Conservation (phyloP, 2,113 vertebrate genomes). For the Bungarus multicinctus region DNA sequence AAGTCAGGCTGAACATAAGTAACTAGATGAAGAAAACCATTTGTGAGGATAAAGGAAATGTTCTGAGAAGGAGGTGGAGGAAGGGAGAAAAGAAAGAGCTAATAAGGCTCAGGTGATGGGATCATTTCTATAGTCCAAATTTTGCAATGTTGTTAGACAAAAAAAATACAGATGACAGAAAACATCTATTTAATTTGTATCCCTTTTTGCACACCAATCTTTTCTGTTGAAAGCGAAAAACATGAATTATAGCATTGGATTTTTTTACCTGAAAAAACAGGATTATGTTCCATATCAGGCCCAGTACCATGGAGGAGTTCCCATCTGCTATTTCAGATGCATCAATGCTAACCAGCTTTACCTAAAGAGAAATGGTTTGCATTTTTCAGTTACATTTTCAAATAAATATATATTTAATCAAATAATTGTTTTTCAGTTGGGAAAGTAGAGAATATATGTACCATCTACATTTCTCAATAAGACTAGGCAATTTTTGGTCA, state of each 20-base stretch:
- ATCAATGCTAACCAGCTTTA: conserved; percentile 94
- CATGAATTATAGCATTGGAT: conserved; percentile 22
- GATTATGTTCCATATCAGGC: conserved; percentile 98
- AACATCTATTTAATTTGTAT: conserved; percentile 27
- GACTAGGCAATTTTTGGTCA: background rate
- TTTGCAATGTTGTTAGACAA: conserved; percentile 32
- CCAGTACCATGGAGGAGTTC: conserved; percentile 91
- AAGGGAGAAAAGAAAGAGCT: conserved; percentile 32
- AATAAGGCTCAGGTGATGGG: conserved; percentile 23
- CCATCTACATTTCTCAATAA: background rate
- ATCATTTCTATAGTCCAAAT: background rate
- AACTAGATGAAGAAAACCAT: conserved; percentile 12
- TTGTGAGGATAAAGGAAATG: background rate
- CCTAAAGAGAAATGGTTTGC: conserved; percentile 67
- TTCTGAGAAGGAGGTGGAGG: background rate
- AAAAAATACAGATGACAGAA: conserved; percentile 41
- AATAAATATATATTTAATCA: background rate
- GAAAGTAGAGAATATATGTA: background rate
- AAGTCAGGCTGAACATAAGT: background rate
- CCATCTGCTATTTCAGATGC: conserved; percentile 92
- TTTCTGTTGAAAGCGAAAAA: conserved; percentile 29
- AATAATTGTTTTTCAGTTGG: background rate
- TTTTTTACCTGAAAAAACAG: conserved; percentile 92
- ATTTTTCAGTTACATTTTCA: conserved; percentile 4
- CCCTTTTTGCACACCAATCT: conserved; percentile 34